These are phyloP conservation scores for Mesodorylaimus sp. DNA, from an alignment of 2,888 invertebrate genomes.

Conservation along the genomic window DNA sequence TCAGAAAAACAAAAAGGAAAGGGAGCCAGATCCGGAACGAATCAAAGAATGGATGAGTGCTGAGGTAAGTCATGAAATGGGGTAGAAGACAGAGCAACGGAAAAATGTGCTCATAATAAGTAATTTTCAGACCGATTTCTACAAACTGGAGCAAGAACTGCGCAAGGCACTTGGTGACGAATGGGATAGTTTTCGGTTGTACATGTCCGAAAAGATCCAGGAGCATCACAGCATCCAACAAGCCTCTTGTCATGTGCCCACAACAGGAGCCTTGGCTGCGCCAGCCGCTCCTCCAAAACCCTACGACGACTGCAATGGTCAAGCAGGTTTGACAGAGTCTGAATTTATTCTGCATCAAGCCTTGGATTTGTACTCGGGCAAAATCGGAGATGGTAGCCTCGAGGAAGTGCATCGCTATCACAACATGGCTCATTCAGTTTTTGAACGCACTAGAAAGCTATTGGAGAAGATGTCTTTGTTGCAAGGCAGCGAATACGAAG, in stretches of 20 bases:
- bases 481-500: slow-evolving; percentile 1
- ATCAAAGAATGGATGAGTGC: slow-evolving; percentile 7
- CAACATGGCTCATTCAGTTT: slow-evolving; percentile 7
- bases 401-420: slow-evolving; percentile 4
- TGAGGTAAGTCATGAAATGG: slow-evolving; percentile 7
- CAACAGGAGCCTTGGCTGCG: too few relatives aligned
- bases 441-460: slow-evolving; percentile 6
- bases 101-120: too few relatives aligned
- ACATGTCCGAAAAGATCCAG: background rate
- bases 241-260: background rate
- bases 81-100: too few relatives aligned
- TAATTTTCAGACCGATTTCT: background rate
- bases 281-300: too few relatives aligned
- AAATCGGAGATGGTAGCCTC: too few relatives aligned
- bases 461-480: slow-evolving; percentile 6
- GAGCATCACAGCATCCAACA: background rate
- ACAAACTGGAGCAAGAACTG: slow-evolving; percentile 2
- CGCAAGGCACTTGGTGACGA: background rate
- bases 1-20: too few relatives aligned
- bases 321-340: slow-evolving; percentile 8
- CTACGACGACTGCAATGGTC: slow-evolving; percentile 6
- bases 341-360: slow-evolving; percentile 8
- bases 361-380: background rate
- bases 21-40: too few relatives aligned
- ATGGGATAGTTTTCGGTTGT: background rate